Percentiles rank a stretch among this genome's conserved stretches.
Evolutionary conservation across 2,888 invertebrate species (phyloP).

Genomic region (Mimachlamys varia): DNA sequence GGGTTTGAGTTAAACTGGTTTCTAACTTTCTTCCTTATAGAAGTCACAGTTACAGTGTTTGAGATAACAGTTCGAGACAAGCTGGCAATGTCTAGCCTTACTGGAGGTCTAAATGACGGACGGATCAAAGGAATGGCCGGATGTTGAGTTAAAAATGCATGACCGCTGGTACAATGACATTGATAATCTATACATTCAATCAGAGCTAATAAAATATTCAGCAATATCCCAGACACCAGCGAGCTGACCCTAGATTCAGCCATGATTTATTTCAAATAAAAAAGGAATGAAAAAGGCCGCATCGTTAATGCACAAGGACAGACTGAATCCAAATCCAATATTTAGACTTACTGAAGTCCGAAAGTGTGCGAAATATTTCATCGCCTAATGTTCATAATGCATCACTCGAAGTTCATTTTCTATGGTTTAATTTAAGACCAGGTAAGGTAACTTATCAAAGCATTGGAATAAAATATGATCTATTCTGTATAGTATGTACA

Average conservation of each 20-base stretch:
- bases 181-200: conserved; percentile 2
- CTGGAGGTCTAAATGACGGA: neutral
- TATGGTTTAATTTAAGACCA: too few relatives aligned
- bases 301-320: neutral
- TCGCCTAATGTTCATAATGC: too few relatives aligned
- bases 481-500: too few relatives aligned
- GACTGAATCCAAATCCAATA: too few relatives aligned
- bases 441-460: too few relatives aligned
- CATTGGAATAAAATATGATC: too few relatives aligned
- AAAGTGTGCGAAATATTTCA: too few relatives aligned
- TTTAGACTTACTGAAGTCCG: too few relatives aligned
- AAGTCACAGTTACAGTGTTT: neutral
- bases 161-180: neutral
- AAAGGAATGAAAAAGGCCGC: neutral
- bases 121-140: neutral
- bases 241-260: neutral
- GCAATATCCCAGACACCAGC: neutral
- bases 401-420: too few relatives aligned
- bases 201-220: neutral
- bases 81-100: neutral
- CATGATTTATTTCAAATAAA: neutral
- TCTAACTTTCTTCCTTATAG: neutral
- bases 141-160: neutral
- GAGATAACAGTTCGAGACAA: neutral
- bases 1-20: too few relatives aligned